phyloP scores from a whole-genome alignment of 2,797 vertebrate genomes.

The Rhincodon typus region DNA sequence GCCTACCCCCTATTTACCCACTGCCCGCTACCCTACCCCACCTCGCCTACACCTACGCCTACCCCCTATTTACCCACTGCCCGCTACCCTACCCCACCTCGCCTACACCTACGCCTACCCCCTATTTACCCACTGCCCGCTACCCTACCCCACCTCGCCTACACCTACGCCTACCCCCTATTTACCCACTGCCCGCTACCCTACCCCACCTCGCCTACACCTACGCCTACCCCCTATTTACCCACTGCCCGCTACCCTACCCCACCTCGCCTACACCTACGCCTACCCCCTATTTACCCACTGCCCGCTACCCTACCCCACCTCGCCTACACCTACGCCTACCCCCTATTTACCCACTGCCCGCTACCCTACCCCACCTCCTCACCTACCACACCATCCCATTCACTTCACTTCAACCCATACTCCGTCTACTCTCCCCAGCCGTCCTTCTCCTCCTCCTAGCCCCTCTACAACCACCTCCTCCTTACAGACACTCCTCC shows the following conservation, averaged over 20 bases:
- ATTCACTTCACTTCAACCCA: not conserved
- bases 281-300: too few species aligned
- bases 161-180: too few species aligned
- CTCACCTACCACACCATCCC: not conserved
- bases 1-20: not conserved
- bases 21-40: too few species aligned
- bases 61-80: too few species aligned
- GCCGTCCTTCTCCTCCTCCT: not conserved
- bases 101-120: too few species aligned
- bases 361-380: too few species aligned
- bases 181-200: conserved; percentile 22
- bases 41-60: too few species aligned
- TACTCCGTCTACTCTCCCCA: not conserved
- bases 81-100: too few species aligned
- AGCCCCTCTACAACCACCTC: not conserved
- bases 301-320: not conserved
- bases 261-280: not conserved
- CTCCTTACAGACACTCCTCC: not conserved
- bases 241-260: too few species aligned
- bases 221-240: not conserved
- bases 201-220: conserved; percentile 36
- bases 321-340: too few species aligned
- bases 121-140: too few species aligned
- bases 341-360: not conserved
- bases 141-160: too few species aligned